Evolutionary conservation across 2,888 invertebrate species (phyloP), one percentile per base, ranked within the genome.

Genomic region (Perdita meconis): DNA sequence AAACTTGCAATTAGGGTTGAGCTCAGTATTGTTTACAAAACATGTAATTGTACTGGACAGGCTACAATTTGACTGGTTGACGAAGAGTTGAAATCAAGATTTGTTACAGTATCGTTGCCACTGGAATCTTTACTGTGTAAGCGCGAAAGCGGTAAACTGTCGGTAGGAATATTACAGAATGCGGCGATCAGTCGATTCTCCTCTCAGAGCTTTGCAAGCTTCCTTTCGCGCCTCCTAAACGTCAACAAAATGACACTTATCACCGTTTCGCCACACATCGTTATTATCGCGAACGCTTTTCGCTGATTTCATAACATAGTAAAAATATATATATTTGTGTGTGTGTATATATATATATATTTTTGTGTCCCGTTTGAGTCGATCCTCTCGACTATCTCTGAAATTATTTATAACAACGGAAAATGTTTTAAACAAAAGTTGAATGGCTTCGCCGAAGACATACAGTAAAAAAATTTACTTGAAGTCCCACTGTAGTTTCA

Each of bases 291-390:
- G 60, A 67, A 55, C 64, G 44, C 57, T 65, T 78, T 67, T 74
- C 60, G 51, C 63, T 63, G 75, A 81, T 84, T 86, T 80, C 74
- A 64, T 78, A 81, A 82, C 85, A 85, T 82, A 88, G 82, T 89
- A 88, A 88, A 90, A 89, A 89, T 61, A 44, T 61, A 50, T 47
- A 50, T 34, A 44, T 57, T 6, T 34, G 12, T 56, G n/a, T 40
- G 40, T 57, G 22, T 24, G 22, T 60, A 47, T 61, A 61, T 24
- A 59, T 66, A 68, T 89, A 89, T 89, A 89, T n/a, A n/a, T n/a
- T n/a, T n/a, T n/a, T n/a, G n/a, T n/a, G n/a, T n/a, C n/a, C n/a
- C n/a, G n/a, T n/a, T n/a, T n/a, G n/a, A n/a, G n/a, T n/a, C n/a
- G n/a, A n/a, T n/a, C n/a, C n/a, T n/a, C n/a, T n/a, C n/a, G n/a